Evolutionary conservation across 2,113 vertebrate genomes (phyloP).

Genomic region (Microcebus ravelobensis): DNA sequence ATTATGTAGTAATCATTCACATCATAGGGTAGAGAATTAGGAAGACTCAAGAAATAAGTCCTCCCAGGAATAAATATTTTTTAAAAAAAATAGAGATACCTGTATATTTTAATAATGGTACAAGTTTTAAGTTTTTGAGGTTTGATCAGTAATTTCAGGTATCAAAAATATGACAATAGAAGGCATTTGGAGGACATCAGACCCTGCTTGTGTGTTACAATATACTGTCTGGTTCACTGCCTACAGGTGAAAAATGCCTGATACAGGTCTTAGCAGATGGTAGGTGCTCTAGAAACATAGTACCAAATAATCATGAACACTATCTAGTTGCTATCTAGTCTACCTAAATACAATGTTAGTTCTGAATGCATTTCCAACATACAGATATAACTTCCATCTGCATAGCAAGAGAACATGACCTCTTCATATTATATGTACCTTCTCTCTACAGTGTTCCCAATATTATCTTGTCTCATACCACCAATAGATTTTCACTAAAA

Average conservation of each 20-base stretch:
- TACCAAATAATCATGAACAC: background rate
- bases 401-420: background rate
- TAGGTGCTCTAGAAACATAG: background rate
- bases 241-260: background rate
- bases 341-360: background rate
- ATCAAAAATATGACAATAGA: background rate
- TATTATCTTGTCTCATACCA: background rate
- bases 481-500: background rate
- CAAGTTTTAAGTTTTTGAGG: background rate
- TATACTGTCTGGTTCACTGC: background rate
- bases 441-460: background rate
- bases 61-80: background rate
- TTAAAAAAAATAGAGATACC: background rate
- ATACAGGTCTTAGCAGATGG: background rate
- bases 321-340: background rate
- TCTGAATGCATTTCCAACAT: background rate
- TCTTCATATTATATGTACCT: background rate
- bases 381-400: background rate
- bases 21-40: background rate
- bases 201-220: background rate
- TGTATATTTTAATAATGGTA: background rate
- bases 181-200: background rate
- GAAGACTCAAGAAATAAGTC: background rate
- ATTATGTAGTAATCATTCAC: background rate
- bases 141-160: background rate